Conservation (phyloP, 2,888 invertebrate species). For the Drosophila anomalipes region DNA sequence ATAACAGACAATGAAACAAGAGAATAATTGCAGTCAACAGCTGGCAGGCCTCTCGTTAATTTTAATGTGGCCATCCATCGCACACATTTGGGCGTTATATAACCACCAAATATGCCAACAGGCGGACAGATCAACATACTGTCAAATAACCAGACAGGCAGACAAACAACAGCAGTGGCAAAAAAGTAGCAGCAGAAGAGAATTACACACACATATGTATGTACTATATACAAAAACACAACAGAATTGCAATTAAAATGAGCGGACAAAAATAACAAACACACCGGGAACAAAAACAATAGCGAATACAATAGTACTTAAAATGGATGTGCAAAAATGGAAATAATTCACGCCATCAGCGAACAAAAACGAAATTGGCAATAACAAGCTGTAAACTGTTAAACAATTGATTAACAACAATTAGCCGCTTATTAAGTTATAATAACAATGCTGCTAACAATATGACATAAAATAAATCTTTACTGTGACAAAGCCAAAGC, state of each 20-base stretch:
- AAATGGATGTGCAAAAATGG: constrained; percentile 61
- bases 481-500: constrained; percentile 41
- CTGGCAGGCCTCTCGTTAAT: constrained; percentile 51
- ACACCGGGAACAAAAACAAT: constrained; percentile 48
- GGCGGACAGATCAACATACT: constrained; percentile 33
- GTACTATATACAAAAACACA: constrained; percentile 40
- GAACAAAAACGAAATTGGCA: constrained; percentile 44
- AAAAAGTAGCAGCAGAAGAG: constrained; percentile 31
- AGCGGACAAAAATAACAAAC: constrained; percentile 60
- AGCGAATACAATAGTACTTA: constrained; percentile 13
- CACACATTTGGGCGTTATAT: constrained; percentile 47
- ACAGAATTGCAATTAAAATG: constrained; percentile 77
- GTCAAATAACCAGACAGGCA: constrained; percentile 20
- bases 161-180: constrained; percentile 18
- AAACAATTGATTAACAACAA: constrained; percentile 84
- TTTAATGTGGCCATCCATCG: constrained; percentile 52
- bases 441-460: constrained; percentile 71
- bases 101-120: constrained; percentile 52
- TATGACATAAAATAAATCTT: constrained; percentile 57
- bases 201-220: constrained; percentile 29
- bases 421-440: constrained; percentile 82
- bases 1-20: constrained; percentile 77
- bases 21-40: constrained; percentile 69
- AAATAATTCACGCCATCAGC: constrained; percentile 67
- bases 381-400: constrained; percentile 79